These are phyloP conservation scores for Oxytorus armatus DNA, from an alignment of 2,888 invertebrate species.

Conservation along the genomic window DNA sequence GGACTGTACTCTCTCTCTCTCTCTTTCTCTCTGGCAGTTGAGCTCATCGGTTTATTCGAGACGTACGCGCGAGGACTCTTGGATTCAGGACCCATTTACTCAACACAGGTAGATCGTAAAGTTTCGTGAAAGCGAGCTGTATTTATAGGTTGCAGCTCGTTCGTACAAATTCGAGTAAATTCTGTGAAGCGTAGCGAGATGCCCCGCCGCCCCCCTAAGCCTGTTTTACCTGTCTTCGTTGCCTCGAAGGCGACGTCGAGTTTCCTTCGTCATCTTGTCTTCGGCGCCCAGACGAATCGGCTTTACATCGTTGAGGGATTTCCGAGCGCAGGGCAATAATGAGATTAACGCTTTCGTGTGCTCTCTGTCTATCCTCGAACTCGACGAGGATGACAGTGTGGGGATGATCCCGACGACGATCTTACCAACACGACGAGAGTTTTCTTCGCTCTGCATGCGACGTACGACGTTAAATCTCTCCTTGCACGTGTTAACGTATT, in stretches of 20 bases:
- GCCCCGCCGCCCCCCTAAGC: conserved; percentile 73
- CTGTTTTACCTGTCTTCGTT: conserved; percentile 73
- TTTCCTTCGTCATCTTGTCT: conserved; percentile 35
- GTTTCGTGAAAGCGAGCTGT: conserved; percentile 22
- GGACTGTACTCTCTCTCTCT: too few relatives aligned
- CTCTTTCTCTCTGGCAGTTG: too few relatives aligned
- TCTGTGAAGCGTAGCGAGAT: conserved; percentile 65
- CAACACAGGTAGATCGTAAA: conserved; percentile 18
- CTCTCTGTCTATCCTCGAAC: neutral
- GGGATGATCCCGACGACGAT: conserved; percentile 33
- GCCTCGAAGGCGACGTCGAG: conserved; percentile 55
- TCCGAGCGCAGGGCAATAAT: conserved; percentile 65
- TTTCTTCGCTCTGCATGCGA: conserved; percentile 2
- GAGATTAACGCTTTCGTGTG: conserved; percentile 69
- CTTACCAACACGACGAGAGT: conserved; percentile 2
- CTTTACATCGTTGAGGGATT: conserved; percentile 71
- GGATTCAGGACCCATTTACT: conserved; percentile 1
- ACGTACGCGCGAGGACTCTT: too few relatives aligned
- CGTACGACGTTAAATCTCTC: conserved; percentile 39
- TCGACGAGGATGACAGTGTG: neutral
- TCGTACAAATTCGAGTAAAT: conserved; percentile 59
- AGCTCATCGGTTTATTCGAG: too few relatives aligned
- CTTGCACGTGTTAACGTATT: too few relatives aligned
- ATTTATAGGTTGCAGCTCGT: neutral
- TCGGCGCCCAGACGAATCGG: conserved; percentile 65